These are phyloP conservation scores for Plectus sambesii DNA, from an alignment of 1,140 invertebrate genomes.

Conservation along the genomic window DNA sequence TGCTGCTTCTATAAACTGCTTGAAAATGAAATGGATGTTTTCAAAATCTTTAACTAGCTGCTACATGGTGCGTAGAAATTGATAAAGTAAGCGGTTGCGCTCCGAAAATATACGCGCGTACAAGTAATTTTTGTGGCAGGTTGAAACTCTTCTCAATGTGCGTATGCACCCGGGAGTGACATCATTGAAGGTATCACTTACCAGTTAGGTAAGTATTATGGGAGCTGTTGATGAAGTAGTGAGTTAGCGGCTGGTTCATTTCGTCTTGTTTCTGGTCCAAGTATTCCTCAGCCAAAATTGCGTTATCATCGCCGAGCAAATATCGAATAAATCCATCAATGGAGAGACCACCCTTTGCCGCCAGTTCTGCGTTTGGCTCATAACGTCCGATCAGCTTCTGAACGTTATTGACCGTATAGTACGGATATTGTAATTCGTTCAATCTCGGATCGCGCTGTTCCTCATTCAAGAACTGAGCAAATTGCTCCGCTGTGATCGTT, in stretches of 20 bases:
- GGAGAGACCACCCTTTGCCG: too few species aligned
- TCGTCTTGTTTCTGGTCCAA: conserved; percentile 79
- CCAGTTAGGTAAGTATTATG: conserved; percentile 95
- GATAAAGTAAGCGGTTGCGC: conserved; percentile 26
- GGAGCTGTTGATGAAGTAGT: conserved; percentile 98
- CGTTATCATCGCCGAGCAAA: conserved; percentile 95
- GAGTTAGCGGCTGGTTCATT: conserved; percentile 88
- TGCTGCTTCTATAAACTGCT: conserved; percentile 8
- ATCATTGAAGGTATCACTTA: conserved; percentile 44
- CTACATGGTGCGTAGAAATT: too few species aligned
- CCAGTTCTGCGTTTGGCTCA: conserved; percentile 56
- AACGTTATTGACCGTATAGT: conserved; percentile 86
- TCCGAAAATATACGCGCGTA: not conserved
- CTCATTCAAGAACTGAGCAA: conserved; percentile 45
- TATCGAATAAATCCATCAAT: conserved; percentile 86
- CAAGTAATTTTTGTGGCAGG: not conserved
- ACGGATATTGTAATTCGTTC: conserved; percentile 92
- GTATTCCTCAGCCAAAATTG: conserved; percentile 85
- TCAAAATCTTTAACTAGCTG: conserved; percentile 8
- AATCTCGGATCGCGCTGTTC: conserved; percentile 91
- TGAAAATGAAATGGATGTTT: conserved; percentile 11
- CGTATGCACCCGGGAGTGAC: conserved; percentile 8
- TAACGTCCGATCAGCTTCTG: conserved; percentile 61
- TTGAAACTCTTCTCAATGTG: not conserved
- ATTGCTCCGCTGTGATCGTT: too few species aligned